phyloP scores from a whole-genome alignment of 2,888 invertebrate species.

The Alentia gelatinosa region DNA sequence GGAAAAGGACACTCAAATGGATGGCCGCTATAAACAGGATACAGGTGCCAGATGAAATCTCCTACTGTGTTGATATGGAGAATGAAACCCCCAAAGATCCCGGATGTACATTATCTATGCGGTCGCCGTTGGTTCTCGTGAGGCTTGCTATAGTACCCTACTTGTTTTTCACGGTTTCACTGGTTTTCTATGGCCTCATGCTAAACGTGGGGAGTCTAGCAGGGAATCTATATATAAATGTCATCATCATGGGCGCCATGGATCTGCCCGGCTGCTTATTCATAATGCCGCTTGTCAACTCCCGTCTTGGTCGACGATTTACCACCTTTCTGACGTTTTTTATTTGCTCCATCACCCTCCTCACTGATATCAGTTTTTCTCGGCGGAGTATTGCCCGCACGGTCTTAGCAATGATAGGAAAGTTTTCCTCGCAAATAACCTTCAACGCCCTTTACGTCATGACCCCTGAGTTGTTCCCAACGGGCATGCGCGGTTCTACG shows the following conservation, averaged over 20 bases:
- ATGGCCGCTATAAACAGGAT: not conserved
- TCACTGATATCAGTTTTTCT: not conserved
- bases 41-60: not conserved
- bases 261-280: not conserved
- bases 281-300: not conserved
- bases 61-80: not conserved
- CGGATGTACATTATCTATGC: not conserved
- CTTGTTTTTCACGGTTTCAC: not conserved
- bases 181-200: not conserved
- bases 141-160: not conserved
- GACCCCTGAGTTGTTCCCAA: not conserved
- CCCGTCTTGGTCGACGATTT: not conserved
- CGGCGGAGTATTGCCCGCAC: not conserved
- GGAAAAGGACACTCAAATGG: not conserved
- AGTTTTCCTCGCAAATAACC: not conserved
- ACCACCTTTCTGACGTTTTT: not conserved
- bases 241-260: not conserved
- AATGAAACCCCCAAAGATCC: not conserved
- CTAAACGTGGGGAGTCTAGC: not conserved
- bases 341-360: not conserved
- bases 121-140: not conserved
- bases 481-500: not conserved
- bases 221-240: not conserved
- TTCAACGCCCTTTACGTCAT: not conserved
- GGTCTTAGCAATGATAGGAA: not conserved